Evolutionary conservation across 92 coral and sea anemone genomes (phyloP).

Genomic region (Ricordea florida): DNA sequence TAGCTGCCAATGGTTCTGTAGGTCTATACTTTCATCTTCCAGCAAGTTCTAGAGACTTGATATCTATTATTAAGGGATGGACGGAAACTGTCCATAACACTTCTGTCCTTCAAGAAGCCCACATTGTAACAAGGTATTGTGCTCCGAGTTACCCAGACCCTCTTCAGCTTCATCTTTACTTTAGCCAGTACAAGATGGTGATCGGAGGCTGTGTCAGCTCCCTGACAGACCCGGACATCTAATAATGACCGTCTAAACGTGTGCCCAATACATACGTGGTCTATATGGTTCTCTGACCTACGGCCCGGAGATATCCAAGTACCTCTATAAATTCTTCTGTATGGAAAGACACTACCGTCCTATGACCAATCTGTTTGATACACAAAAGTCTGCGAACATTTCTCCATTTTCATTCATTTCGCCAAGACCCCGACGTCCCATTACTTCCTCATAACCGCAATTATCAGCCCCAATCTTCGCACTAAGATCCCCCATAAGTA

Average conservation of each 20-base stretch:
- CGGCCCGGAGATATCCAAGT: constrained; percentile 21
- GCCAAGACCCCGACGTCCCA: constrained; percentile 9
- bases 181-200: constrained; percentile 6
- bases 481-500: no score
- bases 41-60: no score
- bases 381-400: constrained; percentile 10
- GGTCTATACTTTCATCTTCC: no score
- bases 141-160: background rate
- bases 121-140: no score
- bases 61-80: no score
- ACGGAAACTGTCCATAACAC: no score
- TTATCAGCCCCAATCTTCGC: background rate
- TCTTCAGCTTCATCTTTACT: constrained; percentile 4
- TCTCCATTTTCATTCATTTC: constrained; percentile 5
- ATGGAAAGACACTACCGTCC: constrained; percentile 20
- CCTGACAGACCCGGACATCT: constrained; percentile 2
- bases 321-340: background rate
- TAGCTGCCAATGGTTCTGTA: no score
- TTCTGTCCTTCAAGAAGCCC: no score
- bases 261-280: constrained; percentile 10
- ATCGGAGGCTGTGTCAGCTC: constrained; percentile 15
- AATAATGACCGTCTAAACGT: constrained; percentile 1
- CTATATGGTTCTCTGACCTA: constrained; percentile 17
- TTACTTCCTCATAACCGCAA: background rate
- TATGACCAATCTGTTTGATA: constrained; percentile 17